Evolutionary conservation across 2,113 vertebrate species (phyloP), one percentile per base, ranked within the genome.

Genomic region (Anolis sagrei): DNA sequence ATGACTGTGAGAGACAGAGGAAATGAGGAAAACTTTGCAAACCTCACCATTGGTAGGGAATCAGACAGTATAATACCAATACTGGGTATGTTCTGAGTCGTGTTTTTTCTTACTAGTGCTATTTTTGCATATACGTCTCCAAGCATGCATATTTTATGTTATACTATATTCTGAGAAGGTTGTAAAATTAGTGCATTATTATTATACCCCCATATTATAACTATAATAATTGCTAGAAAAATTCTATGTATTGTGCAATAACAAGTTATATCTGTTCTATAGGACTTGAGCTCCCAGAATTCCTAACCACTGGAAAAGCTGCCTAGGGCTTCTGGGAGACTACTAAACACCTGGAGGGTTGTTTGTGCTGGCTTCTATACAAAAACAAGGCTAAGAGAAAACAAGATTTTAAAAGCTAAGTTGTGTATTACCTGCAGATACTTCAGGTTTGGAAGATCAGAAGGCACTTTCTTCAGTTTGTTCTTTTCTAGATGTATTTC

Each of bases 401-500:
- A 16, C 0, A 0, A 51, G 78, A 82, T 2, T 1, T 25, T 16
- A 5, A n/a, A 68, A 74, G 85, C 2, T 75, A 4, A 81, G 83
- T 74, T 49, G 0, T 76, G 5, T 87, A 82, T 93, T 90, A 99
- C 98, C 98, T 98, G 98, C 68, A 99, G 96, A n/a, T 98, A 98
- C 89, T 96, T 98, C 76, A 99, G 95, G 34, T 97, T 95, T 0
- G 93, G 95, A 87, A 99, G 93, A 84, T 97, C 98, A 8, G 97
- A 94, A 61, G 98, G 98, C 75, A 99, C 95, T 91, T 96, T 98
- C 90, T 96, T 98, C 88, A 99, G 95, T 78, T 97, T 98, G 92
- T 99, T 99, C 91, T 97, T 98, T 92, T 99, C 97, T 90, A 99
- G 89, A 81, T 99, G 98, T 90, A 99, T 97, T 95, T 98, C 97